Percentiles rank a stretch among this genome's conserved stretches.
phyloP scores from a whole-genome alignment of 2,888 invertebrate genomes.

The Pogonocherus hispidulus region DNA sequence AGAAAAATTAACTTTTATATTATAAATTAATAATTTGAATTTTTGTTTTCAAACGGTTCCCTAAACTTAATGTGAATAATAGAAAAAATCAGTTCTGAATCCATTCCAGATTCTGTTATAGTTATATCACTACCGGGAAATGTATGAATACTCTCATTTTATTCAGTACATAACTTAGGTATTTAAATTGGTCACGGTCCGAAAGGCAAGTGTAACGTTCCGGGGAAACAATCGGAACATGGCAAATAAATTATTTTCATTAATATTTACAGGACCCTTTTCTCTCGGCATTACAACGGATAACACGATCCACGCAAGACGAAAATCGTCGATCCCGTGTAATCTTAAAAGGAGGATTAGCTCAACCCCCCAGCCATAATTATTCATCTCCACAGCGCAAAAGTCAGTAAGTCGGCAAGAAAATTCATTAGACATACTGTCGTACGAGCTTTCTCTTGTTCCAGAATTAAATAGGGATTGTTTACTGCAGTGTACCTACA shows the following conservation, averaged over 20 bases:
- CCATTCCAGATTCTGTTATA: too few relatives aligned
- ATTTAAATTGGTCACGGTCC: too few relatives aligned
- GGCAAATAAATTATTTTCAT: neutral
- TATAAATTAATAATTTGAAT: too few relatives aligned
- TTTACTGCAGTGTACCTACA: neutral
- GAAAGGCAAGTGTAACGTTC: too few relatives aligned
- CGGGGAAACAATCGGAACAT: too few relatives aligned
- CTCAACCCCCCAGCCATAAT: neutral
- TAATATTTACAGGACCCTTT: neutral
- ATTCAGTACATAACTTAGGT: too few relatives aligned
- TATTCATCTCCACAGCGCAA: neutral
- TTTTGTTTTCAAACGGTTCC: too few relatives aligned
- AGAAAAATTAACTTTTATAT: too few relatives aligned
- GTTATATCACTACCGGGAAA: too few relatives aligned
- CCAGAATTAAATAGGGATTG: conserved; percentile 11
- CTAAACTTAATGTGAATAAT: too few relatives aligned
- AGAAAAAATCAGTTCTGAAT: too few relatives aligned
- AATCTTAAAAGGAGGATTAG: neutral
- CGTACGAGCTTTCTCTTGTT: conserved; percentile 5
- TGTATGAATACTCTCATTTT: too few relatives aligned
- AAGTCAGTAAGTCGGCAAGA: conserved; percentile 17
- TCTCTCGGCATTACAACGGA: neutral
- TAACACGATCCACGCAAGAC: neutral
- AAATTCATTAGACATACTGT: conserved; percentile 26
- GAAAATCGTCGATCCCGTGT: neutral